Base-by-base conservation (phyloP, 2,113 vertebrate genomes). In the Struthio camelus region DNA sequence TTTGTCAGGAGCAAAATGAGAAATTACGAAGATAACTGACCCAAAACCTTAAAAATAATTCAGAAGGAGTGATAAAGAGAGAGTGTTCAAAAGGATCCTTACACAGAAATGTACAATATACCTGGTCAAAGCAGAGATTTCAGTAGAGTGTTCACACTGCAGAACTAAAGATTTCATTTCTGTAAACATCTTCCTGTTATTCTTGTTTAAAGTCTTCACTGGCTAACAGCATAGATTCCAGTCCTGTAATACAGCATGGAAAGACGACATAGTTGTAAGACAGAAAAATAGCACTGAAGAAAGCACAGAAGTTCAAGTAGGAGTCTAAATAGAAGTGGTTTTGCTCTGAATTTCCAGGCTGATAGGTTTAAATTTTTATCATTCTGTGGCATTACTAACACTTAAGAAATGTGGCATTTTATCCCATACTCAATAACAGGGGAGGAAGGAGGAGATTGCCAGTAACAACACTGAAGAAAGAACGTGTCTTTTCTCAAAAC, bases 371-470 rank as follows among this genome's bases (percentile, higher is more conserved):
- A 91, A 89, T 40, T 85, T 91, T 80, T 91, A 83, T 80, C 44
- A 85, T 66, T 36, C 30, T 48, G 23, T 76, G 71, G 71, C 50
- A 62, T 93, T 91, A 80, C 62, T 83, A 95, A 90, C 25, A 30
- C 24, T 87, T 87, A 34, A 90, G 79, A 85, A 96, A 96, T 66
- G 75, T 94, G 67, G 50, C 46, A 46, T 83, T 90, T 93, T 77
- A 30, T 66, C 40, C 71, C 66, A 36, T 80, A n/a, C 8, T 72
- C 84, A 70, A 38, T 75, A 81, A 85, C 36, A 77, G 20, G 40
- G 53, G 71, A 83, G 79, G 90, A 93, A 92, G 42, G 46, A 85
- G 6, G 22, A 83, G 30, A 34, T 9, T 87, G 79, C 93, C 82
- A 85, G 59, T 66, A 95, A 90, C 64, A 96, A 89, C 59, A 94